phyloP scores from a whole-genome alignment of 2,888 invertebrate species.

The Boloria euphrosyne region DNA sequence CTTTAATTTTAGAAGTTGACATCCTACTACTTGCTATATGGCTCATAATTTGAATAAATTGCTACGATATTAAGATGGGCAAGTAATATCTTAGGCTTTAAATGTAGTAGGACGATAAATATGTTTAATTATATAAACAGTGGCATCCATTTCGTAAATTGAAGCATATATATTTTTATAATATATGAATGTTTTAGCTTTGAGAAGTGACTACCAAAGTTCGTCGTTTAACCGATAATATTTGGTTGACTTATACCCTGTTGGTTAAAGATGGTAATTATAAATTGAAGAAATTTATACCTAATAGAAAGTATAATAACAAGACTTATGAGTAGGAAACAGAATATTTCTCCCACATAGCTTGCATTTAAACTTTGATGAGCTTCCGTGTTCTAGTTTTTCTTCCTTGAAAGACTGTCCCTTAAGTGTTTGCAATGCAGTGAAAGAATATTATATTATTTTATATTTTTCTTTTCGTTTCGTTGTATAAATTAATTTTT shows the following conservation, averaged over 20 bases:
- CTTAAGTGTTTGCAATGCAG: not conserved
- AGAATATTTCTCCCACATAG: not conserved
- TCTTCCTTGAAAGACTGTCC: slow-evolving; percentile 8
- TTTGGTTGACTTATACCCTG: not conserved
- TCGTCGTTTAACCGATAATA: too few relatives aligned
- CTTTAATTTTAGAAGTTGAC: not conserved
- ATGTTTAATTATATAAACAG: too few relatives aligned
- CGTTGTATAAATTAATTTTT: too few relatives aligned
- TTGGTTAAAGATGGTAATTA: not conserved
- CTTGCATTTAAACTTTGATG: slow-evolving; percentile 6
- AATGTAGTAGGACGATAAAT: too few relatives aligned
- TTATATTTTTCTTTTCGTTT: too few relatives aligned
- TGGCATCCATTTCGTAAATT: too few relatives aligned
- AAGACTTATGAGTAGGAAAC: not conserved
- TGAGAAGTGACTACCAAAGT: too few relatives aligned
- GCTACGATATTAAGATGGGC: too few relatives aligned
- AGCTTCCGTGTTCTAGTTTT: slow-evolving; percentile 22
- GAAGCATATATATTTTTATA: too few relatives aligned
- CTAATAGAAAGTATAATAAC: not conserved
- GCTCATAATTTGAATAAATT: not conserved
- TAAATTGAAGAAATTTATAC: not conserved
- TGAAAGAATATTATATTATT: too few relatives aligned
- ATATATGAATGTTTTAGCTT: too few relatives aligned
- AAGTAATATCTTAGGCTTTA: too few relatives aligned
- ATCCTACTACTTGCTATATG: not conserved